Evolutionary conservation across 1,140 invertebrate genomes (phyloP).

Genomic region (Zaprionus vittiger): DNA sequence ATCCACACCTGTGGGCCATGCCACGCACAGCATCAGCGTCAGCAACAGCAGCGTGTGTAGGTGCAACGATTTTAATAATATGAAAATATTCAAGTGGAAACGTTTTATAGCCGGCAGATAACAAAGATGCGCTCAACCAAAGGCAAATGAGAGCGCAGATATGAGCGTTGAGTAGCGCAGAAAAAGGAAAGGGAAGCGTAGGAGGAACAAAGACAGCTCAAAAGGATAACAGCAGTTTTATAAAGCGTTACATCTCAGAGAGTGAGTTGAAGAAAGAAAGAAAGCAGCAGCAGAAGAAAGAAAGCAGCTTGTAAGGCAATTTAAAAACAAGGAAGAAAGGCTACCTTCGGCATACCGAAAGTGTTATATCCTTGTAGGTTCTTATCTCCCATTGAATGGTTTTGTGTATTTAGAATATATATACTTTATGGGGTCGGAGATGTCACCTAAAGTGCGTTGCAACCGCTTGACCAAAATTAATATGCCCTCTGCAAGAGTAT

Average conservation of each 20-base stretch:
- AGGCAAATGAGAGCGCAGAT: slow-evolving; percentile 28
- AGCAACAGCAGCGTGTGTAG: slow-evolving; percentile 4
- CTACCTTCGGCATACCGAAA: too few relatives aligned
- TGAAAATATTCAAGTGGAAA: slow-evolving; percentile 52
- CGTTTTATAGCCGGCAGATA: slow-evolving; percentile 47
- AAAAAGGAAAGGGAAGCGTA: background rate
- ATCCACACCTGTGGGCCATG: slow-evolving; percentile 40
- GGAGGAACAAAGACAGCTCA: background rate
- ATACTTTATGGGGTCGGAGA: too few relatives aligned
- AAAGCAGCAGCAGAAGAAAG: background rate
- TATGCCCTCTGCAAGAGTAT: too few relatives aligned
- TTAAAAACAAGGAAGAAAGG: background rate
- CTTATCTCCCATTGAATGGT: too few relatives aligned
- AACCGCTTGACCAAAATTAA: too few relatives aligned
- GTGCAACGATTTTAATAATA: slow-evolving; percentile 39
- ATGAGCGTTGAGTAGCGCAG: background rate
- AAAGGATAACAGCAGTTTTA: background rate
- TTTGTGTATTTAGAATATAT: too few relatives aligned
- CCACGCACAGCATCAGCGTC: slow-evolving; percentile 16
- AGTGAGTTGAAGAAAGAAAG: background rate
- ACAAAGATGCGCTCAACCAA: slow-evolving; percentile 33
- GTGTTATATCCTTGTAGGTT: too few relatives aligned
- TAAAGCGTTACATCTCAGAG: background rate
- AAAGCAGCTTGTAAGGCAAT: background rate
- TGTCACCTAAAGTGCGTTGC: too few relatives aligned